Evolutionary conservation across 2,888 invertebrate genomes (phyloP).

Genomic region (Epinotia brunnichana): DNA sequence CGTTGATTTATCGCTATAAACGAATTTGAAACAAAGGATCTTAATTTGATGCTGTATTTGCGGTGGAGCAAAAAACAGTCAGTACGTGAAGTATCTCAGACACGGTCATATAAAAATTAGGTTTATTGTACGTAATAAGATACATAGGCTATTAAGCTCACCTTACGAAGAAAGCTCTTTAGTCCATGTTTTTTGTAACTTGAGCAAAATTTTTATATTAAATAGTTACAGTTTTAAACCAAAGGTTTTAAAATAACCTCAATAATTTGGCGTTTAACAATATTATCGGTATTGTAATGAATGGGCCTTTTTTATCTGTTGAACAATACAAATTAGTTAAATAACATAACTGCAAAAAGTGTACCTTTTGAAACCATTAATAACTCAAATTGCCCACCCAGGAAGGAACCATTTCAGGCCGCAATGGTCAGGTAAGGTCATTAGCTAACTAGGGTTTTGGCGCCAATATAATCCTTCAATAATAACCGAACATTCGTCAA

Average conservation of each 20-base stretch:
- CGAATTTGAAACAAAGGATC: slow-evolving; percentile 40
- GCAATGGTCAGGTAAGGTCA: slow-evolving; percentile 55
- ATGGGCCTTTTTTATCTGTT: not conserved
- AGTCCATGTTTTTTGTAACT: too few relatives aligned
- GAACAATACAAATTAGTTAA: slow-evolving; percentile 4
- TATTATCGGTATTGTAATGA: not conserved
- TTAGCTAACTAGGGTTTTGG: slow-evolving; percentile 47
- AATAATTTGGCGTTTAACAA: not conserved
- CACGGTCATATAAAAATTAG: too few relatives aligned
- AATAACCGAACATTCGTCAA: slow-evolving; percentile 54
- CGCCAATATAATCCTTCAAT: slow-evolving; percentile 34
- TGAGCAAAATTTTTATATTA: too few relatives aligned
- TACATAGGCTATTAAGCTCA: too few relatives aligned
- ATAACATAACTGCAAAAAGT: slow-evolving; percentile 11
- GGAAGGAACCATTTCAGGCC: slow-evolving; percentile 54
- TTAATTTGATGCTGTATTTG: slow-evolving; percentile 38
- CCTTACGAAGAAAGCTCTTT: too few relatives aligned
- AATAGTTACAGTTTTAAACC: too few relatives aligned
- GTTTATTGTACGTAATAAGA: too few relatives aligned
- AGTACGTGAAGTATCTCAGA: not conserved
- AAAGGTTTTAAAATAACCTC: not conserved
- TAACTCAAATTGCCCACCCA: slow-evolving; percentile 58
- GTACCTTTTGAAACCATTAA: slow-evolving; percentile 26
- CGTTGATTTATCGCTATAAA: slow-evolving; percentile 40
- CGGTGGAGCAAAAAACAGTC: not conserved